These are phyloP conservation scores for Anarsia innoxiella DNA, from an alignment of 2,888 invertebrate genomes.

Conservation along the genomic window DNA sequence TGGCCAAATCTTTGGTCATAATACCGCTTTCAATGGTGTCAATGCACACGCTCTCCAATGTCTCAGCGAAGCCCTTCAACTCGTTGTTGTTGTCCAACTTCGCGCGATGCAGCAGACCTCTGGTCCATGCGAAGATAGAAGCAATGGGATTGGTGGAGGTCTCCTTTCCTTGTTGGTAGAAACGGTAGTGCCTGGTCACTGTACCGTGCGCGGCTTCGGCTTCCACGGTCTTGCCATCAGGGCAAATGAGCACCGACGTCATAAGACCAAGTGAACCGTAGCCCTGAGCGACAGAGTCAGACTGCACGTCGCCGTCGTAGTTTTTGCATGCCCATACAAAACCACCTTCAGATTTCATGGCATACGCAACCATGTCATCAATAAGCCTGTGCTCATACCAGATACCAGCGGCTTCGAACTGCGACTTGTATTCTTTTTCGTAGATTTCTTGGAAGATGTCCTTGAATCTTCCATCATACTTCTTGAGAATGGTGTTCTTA, in stretches of 20 bases:
- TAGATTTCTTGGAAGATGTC: slow-evolving; percentile 98
- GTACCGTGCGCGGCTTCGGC: slow-evolving; percentile 99
- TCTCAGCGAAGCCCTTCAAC: slow-evolving; percentile 87
- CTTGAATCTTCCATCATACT: slow-evolving; percentile 97
- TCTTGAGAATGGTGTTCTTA: slow-evolving; percentile 97
- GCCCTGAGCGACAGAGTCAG: slow-evolving; percentile 98
- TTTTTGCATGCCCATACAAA: slow-evolving; percentile 99
- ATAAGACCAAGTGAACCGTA: slow-evolving; percentile 97
- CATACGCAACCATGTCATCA: slow-evolving; percentile 99
- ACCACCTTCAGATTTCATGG: slow-evolving; percentile 98
- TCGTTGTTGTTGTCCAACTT: slow-evolving; percentile 90
- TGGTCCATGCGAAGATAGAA: slow-evolving; percentile 99
- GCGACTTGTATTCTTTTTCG: slow-evolving; percentile 87
- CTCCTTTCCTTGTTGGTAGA: slow-evolving; percentile 95
- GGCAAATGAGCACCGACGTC: slow-evolving; percentile 97
- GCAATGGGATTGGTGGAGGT: slow-evolving; percentile 99
- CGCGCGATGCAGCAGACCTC: slow-evolving; percentile 94
- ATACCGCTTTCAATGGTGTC: slow-evolving; percentile 95
- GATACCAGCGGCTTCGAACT: slow-evolving; percentile 89
- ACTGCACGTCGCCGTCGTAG: slow-evolving; percentile 99
- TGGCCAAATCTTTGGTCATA: slow-evolving; percentile 99
- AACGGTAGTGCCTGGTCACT: slow-evolving; percentile 92
- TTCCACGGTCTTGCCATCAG: slow-evolving; percentile 98
- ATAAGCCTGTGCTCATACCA: slow-evolving; percentile 99
- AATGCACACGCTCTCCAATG: slow-evolving; percentile 92